Evolutionary conservation across 1,140 invertebrate species (phyloP), one percentile per base, ranked within the genome.

Genomic region (Eulimnadia texana): DNA sequence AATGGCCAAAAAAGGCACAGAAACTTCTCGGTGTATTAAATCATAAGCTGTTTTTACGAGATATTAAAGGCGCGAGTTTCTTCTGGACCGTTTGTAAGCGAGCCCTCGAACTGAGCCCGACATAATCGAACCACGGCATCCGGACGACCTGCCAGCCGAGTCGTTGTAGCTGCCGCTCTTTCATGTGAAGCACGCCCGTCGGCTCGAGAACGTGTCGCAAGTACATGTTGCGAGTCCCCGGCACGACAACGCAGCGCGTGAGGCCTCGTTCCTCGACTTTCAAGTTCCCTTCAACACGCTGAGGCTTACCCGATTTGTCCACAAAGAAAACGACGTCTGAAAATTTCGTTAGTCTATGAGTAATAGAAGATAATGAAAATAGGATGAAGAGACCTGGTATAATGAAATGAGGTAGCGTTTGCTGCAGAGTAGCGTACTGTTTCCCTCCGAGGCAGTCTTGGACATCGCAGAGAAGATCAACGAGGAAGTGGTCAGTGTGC

Each of bases 321-420:
- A 16, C 33, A 42, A 9, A 42, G 16, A 42, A 42, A 16, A 42
- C 33, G 16, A 42, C 33, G 16, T 42, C 33, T 42, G 33, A 6
- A n/a, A n/a, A n/a, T n/a, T n/a, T n/a, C n/a, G n/a, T n/a, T n/a
- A n/a, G n/a, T n/a, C n/a, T n/a, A n/a, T n/a, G n/a, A n/a, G n/a
- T n/a, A n/a, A n/a, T n/a, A n/a, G n/a, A n/a, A n/a, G n/a, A n/a
- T n/a, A n/a, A n/a, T n/a, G n/a, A n/a, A n/a, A n/a, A n/a, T n/a
- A n/a, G n/a, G n/a, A n/a, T n/a, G n/a, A n/a, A n/a, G 33, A 42
- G 16, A 57, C 55, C 55, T 57, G 55, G 55, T 20, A 27, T n/a
- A 25, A n/a, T 19, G 33, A 29, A 57, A 33, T 57, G 55, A 3
- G 55, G 55, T 33, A 29, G 55, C n/a, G 33, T 27, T 6, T 57